Percentiles rank a stretch among this genome's conserved stretches.
Conservation (phyloP, 2,888 invertebrate genomes). For the Hemistola chrysoprasaria region DNA sequence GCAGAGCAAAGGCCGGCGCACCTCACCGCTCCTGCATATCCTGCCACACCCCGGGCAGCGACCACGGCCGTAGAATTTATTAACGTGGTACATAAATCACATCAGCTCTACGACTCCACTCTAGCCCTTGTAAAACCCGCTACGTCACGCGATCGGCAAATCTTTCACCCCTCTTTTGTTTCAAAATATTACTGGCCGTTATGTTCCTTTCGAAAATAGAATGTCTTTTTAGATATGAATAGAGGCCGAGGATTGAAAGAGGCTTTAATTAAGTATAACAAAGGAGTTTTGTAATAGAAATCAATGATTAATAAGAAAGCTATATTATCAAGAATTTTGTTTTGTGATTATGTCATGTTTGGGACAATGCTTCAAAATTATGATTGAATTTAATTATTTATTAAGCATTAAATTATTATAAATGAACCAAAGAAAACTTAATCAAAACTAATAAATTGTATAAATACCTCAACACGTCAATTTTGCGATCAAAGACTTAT, state of each 20-base stretch:
- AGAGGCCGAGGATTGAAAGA: too few relatives aligned
- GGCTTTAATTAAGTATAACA: background rate
- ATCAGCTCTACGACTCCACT: conserved; percentile 36
- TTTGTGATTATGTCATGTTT: too few relatives aligned
- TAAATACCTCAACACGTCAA: too few relatives aligned
- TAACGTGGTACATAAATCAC: conserved; percentile 56
- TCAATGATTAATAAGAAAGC: too few relatives aligned
- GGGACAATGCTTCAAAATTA: too few relatives aligned
- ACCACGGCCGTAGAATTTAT: conserved; percentile 63
- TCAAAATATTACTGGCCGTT: conserved; percentile 36
- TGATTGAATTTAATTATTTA: too few relatives aligned
- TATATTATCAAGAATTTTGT: too few relatives aligned
- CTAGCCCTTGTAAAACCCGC: conserved; percentile 44
- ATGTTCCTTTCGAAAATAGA: conserved; percentile 10
- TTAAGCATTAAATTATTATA: too few relatives aligned
- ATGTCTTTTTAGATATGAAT: background rate
- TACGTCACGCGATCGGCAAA: conserved; percentile 50
- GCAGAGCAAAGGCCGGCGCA: conserved; percentile 33
- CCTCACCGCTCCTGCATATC: conserved; percentile 51
- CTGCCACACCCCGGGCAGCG: conserved; percentile 49
- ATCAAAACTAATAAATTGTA: too few relatives aligned
- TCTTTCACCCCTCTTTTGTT: conserved; percentile 50
- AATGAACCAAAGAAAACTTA: too few relatives aligned
- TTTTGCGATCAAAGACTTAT: too few relatives aligned
- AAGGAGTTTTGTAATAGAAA: background rate